Evolutionary conservation across 2,113 vertebrate genomes (phyloP).

Genomic region (Prunella himalayana): DNA sequence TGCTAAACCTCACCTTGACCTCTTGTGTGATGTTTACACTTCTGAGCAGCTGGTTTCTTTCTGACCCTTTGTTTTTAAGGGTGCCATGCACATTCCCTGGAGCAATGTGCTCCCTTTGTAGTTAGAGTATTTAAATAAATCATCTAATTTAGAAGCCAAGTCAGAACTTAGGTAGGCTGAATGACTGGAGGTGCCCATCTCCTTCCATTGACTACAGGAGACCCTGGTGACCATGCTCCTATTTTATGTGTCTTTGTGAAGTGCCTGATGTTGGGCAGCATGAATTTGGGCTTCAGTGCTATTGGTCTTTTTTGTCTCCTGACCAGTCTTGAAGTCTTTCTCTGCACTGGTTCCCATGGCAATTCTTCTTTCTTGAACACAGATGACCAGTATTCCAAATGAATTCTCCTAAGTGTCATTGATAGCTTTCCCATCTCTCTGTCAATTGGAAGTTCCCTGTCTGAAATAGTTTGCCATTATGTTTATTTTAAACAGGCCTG

Average conservation of each 20-base stretch:
- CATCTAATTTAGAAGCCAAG: not conserved
- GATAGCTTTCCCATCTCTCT: not conserved
- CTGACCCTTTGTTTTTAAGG: not conserved
- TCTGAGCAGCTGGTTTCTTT: not conserved
- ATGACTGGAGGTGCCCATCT: not conserved
- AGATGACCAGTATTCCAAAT: not conserved
- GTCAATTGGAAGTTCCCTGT: not conserved
- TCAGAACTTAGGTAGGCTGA: not conserved
- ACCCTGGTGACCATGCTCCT: not conserved
- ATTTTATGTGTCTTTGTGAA: not conserved
- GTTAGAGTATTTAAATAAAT: conserved; percentile 3
- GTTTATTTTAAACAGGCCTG: not conserved
- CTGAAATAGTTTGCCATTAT: not conserved
- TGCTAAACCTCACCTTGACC: not conserved
- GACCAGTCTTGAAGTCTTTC: not conserved
- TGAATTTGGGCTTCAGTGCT: not conserved
- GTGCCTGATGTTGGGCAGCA: not conserved
- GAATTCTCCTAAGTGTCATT: not conserved
- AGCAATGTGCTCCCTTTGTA: not conserved
- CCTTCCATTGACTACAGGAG: not conserved
- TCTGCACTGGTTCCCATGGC: not conserved
- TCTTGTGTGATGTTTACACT: not conserved
- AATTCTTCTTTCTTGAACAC: not conserved
- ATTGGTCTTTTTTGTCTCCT: not conserved
- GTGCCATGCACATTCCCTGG: not conserved